These are phyloP conservation scores for Diarsia brunnea DNA, from an alignment of 2,888 invertebrate genomes.

Conservation along the genomic window DNA sequence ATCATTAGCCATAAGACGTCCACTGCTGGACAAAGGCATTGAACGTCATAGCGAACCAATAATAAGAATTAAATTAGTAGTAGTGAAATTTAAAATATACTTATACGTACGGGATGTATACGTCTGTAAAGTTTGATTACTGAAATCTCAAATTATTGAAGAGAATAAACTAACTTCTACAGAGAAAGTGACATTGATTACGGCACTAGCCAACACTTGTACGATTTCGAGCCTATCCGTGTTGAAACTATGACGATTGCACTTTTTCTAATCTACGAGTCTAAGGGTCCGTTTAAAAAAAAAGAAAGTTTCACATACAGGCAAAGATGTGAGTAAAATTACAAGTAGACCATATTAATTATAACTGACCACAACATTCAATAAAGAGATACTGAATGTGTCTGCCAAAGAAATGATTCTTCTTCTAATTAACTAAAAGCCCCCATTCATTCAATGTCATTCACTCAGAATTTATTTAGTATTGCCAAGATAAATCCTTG, in stretches of 20 bases:
- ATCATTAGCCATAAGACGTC: no score
- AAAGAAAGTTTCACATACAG: neutral
- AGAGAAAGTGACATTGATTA: no score
- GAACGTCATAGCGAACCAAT: no score
- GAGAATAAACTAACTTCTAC: neutral
- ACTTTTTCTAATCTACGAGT: neutral
- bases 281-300: no score
- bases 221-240: neutral
- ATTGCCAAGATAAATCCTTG: constrained; percentile 30
- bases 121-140: neutral
- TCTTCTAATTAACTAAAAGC: constrained; percentile 50
- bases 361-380: neutral
- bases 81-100: neutral
- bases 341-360: neutral
- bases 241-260: neutral
- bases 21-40: no score
- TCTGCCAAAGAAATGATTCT: constrained; percentile 14
- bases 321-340: neutral
- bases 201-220: neutral
- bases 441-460: constrained; percentile 31
- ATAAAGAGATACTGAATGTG: neutral
- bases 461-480: constrained; percentile 35
- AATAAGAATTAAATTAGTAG: neutral
- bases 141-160: neutral
- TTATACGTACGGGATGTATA: neutral